Base-by-base conservation (phyloP, 2,797 vertebrate genomes). In the Rhinoraja longicauda region DNA sequence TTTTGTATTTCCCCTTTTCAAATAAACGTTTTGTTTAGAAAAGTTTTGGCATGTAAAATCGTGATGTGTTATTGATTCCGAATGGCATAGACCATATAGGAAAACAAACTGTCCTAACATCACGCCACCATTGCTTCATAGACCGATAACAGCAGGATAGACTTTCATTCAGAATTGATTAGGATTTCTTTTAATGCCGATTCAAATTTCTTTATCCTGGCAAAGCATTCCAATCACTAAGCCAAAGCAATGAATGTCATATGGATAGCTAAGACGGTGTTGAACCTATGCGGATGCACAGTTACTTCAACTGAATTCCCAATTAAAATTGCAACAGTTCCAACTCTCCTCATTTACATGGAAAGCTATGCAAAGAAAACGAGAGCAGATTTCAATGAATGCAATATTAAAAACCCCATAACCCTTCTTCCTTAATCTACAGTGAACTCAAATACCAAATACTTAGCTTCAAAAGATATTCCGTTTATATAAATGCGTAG, bases 401-500 rank as follows among this genome's bases (percentile, higher is more conserved):
- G 17, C 19, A 64, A 7, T 32, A 9, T 17, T 64, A 6, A 67
- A 67, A 88, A 88, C 67, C 64, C n/a, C 82, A 86, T 36, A 8
- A 67, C 0, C 19, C 57, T 57, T 62, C 15, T n/a, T 62, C 62
- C 59, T 88, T 92, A 70, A 72, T 92, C 39, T 13, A 92, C 5
- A 17, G 24, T 73, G 70, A 92, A 92, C 36, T 26, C 70, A 92
- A 90, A 24, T 45, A 53, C 70, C 70, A 45, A 53, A 45, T 57
- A 73, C 88, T 90, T 36, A 90, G 32, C 36, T 39, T 39, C 36
- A 75, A 32, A 75, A 73, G 13, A 10, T 86, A 10, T 81, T 70
- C 2, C 36, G 4, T 90, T 93, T 93, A 1, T 93, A 36, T 93
- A 24, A 45, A 93, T 93, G 94, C 93, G 77, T 29, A 94, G 93